Evolutionary conservation across 2,888 invertebrate genomes (phyloP), one percentile per base, ranked within the genome.

Genomic region (Dynastes maya): DNA sequence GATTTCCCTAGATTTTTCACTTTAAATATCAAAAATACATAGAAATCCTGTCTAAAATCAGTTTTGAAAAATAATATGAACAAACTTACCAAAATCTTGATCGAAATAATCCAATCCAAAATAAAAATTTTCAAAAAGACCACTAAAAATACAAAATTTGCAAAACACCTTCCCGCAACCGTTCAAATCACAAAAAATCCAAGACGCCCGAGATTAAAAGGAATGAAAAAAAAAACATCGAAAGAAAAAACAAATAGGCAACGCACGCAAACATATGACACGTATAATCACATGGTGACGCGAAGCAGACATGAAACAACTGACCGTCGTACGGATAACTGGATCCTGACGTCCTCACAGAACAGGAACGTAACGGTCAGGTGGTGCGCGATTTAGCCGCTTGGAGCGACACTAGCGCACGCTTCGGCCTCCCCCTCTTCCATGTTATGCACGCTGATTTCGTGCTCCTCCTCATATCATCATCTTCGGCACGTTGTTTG

Each of bases 221-320:
- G 40, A 58, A 72, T n/a, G 58, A 5, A 37, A n/a, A 58, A 55
- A 32, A 22, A 49, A 40, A 40, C 37, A 58, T 16, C 16, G 0
- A 6, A 4, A 40, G 45, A 22, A 37, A 71, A 58, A 61, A 72
- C 40, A 27, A 72, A 55, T 32, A 37, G 37, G 37, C 29, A 70
- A 71, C 63, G 22, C 53, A 72, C 51, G 65, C 61, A 32, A 72
- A 78, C 55, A 72, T 49, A 71, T 72, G 64, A 64, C 71, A 64
- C 68, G 65, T 51, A 78, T 72, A 64, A 22, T 81, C 82, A 81
- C 82, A 82, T 82, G 80, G 75, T 82, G 75, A 76, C 78, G 76
- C 81, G 81, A 79, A 80, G 80, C 78, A 79, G 65, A 55, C 64
- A 76, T 72, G 70, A 78, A 80, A 80, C 82, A 78, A 82, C 82